Evolutionary conservation across 1,140 invertebrate genomes (phyloP).

Genomic region (Trichonephila clavata): DNA sequence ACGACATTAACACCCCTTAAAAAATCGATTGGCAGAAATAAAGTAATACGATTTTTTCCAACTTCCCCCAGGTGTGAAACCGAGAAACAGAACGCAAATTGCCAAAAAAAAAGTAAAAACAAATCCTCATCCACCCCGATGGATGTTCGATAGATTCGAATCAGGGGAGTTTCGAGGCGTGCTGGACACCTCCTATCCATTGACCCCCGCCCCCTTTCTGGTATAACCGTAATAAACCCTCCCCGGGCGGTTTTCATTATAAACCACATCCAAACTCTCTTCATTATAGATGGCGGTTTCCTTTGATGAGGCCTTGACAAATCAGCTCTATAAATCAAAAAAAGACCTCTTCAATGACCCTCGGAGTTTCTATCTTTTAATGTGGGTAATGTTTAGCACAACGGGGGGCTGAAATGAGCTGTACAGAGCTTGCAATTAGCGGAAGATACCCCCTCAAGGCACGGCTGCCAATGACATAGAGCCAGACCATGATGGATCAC

Average conservation of each 20-base stretch:
- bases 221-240: neutral
- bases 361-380: conserved; percentile 48
- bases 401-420: neutral
- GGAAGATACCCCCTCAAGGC: conserved; percentile 57
- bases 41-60: conserved; percentile 24
- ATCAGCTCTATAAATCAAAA: conserved; percentile 75
- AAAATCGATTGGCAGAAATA: conserved; percentile 64
- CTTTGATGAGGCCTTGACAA: conserved; percentile 70
- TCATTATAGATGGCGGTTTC: conserved; percentile 64
- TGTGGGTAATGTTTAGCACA: conserved; percentile 67
- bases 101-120: conserved; percentile 1
- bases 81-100: conserved; percentile 17
- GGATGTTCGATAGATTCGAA: conserved; percentile 59
- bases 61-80: conserved; percentile 6
- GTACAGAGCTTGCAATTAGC: conserved; percentile 73
- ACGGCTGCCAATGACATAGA: conserved; percentile 75
- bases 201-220: neutral
- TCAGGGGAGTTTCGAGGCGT: conserved; percentile 66
- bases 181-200: conserved; percentile 66
- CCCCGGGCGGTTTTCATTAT: conserved; percentile 47
- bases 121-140: conserved; percentile 13
- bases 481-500: conserved; percentile 71
- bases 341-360: neutral
- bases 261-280: conserved; percentile 50
- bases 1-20: conserved; percentile 68